Base-by-base conservation (phyloP, 2,113 vertebrate species). In the Lagopus leucura region DNA sequence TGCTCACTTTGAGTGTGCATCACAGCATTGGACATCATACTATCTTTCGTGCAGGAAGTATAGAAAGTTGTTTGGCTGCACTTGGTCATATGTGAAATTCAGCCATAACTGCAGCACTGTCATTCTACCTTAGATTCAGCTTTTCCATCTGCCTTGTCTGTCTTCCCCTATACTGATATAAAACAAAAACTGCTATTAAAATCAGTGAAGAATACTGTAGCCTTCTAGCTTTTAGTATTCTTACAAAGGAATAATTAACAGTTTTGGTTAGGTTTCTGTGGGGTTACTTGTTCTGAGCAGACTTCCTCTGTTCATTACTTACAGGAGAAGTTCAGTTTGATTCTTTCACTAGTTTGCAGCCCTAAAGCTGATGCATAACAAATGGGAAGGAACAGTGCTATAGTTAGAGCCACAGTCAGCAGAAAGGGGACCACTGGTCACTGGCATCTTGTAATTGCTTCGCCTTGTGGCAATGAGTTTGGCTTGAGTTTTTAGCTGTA, bases 361-460 rank as follows among this genome's bases (percentile, higher is more conserved):
- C 64, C 48, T 45, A 42, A 72, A 96, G 50, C 61, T 52, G 18
- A 81, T 92, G 48, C 18, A 73, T 74, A 92, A 92, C 92, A 97
- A 94, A 42, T 28, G 27, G 91, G 72, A 84, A 94, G 40, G 93
- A 96, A 96, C 73, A 47, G 65, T 80, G 71, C 54, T 90, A 87
- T 86, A 45, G 71, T 89, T 85, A 80, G 34, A 60, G n/a, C 5
- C 43, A 52, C 43, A 52, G 91, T 64, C 93, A 95, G 92, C 88
- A 95, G 80, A 93, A 95, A 93, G 61, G 25, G 17, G n/a, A 64
- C 60, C 58, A 65, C 67, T 79, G 48, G 10, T 64, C 48, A 32
- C 24, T 34, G 32, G 3, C 47, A 64, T 66, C 88, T 92, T 88
- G 91, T 96, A 95, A 87, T 85, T 86, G 75, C 61, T 88, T 86